These are phyloP conservation scores for Sinohyriopsis cumingii DNA, from an alignment of 2,888 invertebrate genomes.

Conservation along the genomic window DNA sequence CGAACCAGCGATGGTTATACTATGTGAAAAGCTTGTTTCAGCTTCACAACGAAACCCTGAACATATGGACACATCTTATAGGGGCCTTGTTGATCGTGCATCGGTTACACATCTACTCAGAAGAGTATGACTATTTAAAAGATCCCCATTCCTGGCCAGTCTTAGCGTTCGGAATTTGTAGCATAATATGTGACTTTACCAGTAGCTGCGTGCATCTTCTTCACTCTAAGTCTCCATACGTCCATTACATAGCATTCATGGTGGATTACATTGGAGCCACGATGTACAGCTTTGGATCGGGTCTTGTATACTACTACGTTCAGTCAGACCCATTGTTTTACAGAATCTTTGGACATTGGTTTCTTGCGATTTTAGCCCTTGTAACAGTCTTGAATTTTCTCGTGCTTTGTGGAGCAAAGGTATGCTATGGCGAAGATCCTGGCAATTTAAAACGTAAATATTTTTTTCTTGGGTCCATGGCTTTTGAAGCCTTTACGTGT, in stretches of 20 bases:
- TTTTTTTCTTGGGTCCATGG: constrained; percentile 36
- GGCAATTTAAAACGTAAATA: constrained; percentile 40
- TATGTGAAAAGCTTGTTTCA: constrained; percentile 58
- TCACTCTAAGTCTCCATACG: constrained; percentile 36
- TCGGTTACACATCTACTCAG: constrained; percentile 39
- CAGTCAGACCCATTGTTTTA: constrained; percentile 30
- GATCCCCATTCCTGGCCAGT: constrained; percentile 51
- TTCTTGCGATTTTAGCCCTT: constrained; percentile 27
- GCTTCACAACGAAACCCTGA: constrained; percentile 62
- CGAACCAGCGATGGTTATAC: constrained; percentile 52
- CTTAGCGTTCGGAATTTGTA: constrained; percentile 34
- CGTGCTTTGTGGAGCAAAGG: constrained; percentile 33
- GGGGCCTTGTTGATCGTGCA: constrained; percentile 34
- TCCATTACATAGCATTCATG: constrained; percentile 46
- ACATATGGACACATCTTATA: constrained; percentile 63
- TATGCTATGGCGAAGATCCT: constrained; percentile 41
- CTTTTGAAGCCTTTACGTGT: constrained; percentile 25
- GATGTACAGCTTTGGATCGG: constrained; percentile 37
- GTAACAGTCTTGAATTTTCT: constrained; percentile 36
- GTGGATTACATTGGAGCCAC: constrained; percentile 45
- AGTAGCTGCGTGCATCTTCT: constrained; percentile 41
- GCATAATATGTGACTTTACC: constrained; percentile 31
- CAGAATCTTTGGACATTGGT: constrained; percentile 11
- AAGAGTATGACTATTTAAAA: constrained; percentile 43
- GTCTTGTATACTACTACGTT: constrained; percentile 36